Evolutionary conservation across 2,113 vertebrate genomes (phyloP).

Genomic region (Vireo altiloquus): DNA sequence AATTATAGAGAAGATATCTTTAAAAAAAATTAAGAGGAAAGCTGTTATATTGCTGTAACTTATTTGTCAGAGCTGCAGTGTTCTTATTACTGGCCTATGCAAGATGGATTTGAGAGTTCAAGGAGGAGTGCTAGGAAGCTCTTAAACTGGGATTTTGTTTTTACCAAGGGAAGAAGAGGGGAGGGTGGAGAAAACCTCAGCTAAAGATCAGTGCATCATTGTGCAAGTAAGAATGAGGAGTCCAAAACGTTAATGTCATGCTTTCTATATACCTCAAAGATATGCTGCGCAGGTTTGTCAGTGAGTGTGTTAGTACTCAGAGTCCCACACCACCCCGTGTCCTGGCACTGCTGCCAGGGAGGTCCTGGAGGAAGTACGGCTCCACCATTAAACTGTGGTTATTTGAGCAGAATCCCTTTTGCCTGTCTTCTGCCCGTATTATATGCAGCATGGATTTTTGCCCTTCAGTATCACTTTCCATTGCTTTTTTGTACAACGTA

Average conservation of each 20-base stretch:
- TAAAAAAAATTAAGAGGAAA: slow-evolving; percentile 54
- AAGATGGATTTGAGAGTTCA: slow-evolving; percentile 47
- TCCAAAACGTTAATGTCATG: slow-evolving; percentile 18
- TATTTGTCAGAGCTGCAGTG: slow-evolving; percentile 72
- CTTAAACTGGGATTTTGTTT: slow-evolving; percentile 35
- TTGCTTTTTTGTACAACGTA: slow-evolving; percentile 64
- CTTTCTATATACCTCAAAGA: slow-evolving; percentile 75
- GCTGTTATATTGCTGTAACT: slow-evolving; percentile 66
- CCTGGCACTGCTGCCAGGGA: background rate
- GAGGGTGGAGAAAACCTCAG: background rate
- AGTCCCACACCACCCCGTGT: background rate
- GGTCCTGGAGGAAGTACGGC: background rate
- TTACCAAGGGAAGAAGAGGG: background rate
- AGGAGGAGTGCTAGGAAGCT: slow-evolving; percentile 26
- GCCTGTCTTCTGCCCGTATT: slow-evolving; percentile 38
- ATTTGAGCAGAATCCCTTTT: slow-evolving; percentile 44
- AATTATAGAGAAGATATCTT: slow-evolving; percentile 66
- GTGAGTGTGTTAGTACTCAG: background rate
- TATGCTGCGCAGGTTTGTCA: slow-evolving; percentile 20
- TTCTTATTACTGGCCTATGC: slow-evolving; percentile 69
- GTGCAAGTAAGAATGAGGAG: slow-evolving; percentile 3
- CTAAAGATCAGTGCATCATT: background rate
- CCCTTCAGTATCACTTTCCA: slow-evolving; percentile 46
- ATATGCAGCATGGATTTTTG: slow-evolving; percentile 48
- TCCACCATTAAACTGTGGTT: slow-evolving; percentile 28